Percentiles rank a stretch among this genome's conserved stretches.
Evolutionary conservation across 2,797 vertebrate genomes (phyloP).

Genomic region (Sylvilagus floridanus): DNA sequence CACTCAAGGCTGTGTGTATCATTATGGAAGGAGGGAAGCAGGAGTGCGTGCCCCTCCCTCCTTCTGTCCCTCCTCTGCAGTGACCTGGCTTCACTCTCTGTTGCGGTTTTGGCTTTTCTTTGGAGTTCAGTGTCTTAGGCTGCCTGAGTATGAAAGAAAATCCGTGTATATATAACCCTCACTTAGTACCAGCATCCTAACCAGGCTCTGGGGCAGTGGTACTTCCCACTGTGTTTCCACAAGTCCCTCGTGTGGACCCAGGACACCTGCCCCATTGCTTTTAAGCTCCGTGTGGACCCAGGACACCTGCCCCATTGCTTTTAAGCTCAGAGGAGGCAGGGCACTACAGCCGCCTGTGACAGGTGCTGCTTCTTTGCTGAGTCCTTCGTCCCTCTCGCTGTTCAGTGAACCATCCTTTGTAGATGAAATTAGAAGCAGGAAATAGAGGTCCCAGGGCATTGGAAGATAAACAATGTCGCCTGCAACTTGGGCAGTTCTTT

Average conservation of each 20-base stretch:
- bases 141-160: neutral
- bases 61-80: neutral
- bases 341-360: neutral
- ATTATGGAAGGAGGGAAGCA: neutral
- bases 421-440: conserved; percentile 10
- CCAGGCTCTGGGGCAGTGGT: neutral
- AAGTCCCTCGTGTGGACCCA: neutral
- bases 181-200: neutral
- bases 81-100: neutral
- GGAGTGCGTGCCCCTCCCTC: too few species aligned
- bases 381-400: neutral
- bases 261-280: neutral
- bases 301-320: neutral
- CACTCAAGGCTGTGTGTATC: neutral
- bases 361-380: neutral
- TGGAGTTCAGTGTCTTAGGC: neutral
- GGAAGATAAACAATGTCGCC: neutral
- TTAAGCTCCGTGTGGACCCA: neutral
- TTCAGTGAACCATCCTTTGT: neutral
- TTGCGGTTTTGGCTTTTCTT: neutral
- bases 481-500: neutral
- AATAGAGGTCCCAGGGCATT: neutral
- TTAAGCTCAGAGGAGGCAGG: neutral
- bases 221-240: neutral
- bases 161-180: neutral